Base-by-base conservation (phyloP, 1,140 invertebrate species). In the Brachionus rotundiformis region DNA sequence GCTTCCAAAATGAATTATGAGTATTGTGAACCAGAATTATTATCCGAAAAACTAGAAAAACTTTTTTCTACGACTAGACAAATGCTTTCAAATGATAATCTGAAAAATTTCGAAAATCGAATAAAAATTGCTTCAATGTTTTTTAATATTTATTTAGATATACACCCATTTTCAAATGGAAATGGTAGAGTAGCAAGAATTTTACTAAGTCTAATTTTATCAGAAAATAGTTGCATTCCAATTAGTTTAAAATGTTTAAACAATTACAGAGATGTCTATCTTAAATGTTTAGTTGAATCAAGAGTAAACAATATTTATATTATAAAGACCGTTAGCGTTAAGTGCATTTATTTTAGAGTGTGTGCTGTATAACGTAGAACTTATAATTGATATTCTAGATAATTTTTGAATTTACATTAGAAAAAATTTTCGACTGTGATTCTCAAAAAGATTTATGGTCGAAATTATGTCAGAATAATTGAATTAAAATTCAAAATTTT, bases 151-250 rank as follows among this genome's bases (percentile, higher is more conserved):
- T 68, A 33, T 33, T 68, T 68, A 68, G 63, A 68, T 19, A 68
- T 68, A n/a, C 63, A 68, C 33, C 63, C 63, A 7, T 68, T 68
- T 68, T 68, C 63, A 19, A 68, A 68, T 36, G 63, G 63, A 36
- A 68, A 68, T 68, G 63, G 63, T 33, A 27, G 63, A 31, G 29
- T 68, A 31, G 27, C 63, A 33, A 68, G 63, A 33, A 33, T 68
- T n/a, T 13, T 68, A 3, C 31, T 68, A 11, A 68, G 63, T 36
- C 19, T 68, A 16, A 68, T 68, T 68, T 68, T 68, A 33, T 68
- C 63, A 33, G 31, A 68, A 13, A 13, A 11, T 2, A n/a, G 29
- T 31, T 16, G 16, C 33, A 25, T 27, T 6, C 16, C 33, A 33
- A n/a, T 4, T 33, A n/a, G n/a, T n/a, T 33, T 19, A 1, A 31